A percentile compares a stretch with the other conserved stretches of the same genome.
Conservation (phyloP, 2,888 invertebrate species). For the Torymus aiolomorphi region DNA sequence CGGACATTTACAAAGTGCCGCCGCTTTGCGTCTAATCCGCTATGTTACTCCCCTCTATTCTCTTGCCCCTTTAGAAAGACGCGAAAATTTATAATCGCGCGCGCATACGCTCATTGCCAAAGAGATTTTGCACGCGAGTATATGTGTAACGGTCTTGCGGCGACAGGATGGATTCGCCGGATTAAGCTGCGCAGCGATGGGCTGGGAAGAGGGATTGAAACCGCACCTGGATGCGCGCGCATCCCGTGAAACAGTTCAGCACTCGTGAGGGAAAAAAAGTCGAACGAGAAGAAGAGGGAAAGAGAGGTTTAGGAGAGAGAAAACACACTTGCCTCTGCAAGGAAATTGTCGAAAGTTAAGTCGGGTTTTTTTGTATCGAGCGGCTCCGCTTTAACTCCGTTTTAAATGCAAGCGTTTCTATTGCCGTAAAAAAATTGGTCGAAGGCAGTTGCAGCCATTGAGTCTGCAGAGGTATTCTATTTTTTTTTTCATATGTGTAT, state of each 20-base stretch:
- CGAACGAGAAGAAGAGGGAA: too few species aligned
- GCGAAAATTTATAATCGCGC: too few species aligned
- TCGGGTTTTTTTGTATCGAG: too few species aligned
- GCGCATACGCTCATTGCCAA: constrained; percentile 8
- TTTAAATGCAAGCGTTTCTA: too few species aligned
- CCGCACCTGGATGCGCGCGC: constrained; percentile 25
- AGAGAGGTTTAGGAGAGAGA: too few species aligned
- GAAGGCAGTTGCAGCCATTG: too few species aligned
- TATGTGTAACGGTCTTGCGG: constrained; percentile 48
- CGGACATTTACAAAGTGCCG: constrained; percentile 20
- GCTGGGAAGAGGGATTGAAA: constrained; percentile 32
- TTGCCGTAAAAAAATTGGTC: too few species aligned
- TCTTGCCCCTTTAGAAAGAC: constrained; percentile 9
- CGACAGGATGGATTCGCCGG: constrained; percentile 49
- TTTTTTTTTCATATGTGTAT: too few species aligned
- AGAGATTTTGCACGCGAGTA: constrained; percentile 28
- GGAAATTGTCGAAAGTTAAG: too few species aligned
- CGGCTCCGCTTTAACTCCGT: too few species aligned
- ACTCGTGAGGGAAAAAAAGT: too few species aligned
- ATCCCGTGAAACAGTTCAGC: constrained; percentile 10
- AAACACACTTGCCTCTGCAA: not conserved
- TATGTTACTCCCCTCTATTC: not conserved
- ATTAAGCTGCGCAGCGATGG: constrained; percentile 38
- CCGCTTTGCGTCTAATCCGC: not conserved
- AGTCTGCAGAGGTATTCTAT: too few species aligned